Percentiles rank a stretch among this genome's conserved stretches.
Conservation (phyloP, 2,113 vertebrate species). For the Enhydra lutris region DNA sequence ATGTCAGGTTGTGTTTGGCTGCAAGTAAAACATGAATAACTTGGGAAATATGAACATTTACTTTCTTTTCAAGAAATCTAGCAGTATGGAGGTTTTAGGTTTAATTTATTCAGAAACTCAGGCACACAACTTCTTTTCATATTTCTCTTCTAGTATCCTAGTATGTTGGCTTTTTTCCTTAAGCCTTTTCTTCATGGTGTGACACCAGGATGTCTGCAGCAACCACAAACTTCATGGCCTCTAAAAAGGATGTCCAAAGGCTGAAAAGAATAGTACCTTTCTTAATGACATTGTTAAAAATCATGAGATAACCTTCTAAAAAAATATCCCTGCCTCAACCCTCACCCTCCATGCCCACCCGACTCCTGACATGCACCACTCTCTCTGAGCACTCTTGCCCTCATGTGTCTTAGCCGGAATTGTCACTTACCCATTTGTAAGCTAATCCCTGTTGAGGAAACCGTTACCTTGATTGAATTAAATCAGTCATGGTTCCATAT, state of each 20-base stretch:
- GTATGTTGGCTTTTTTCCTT: not conserved
- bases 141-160: not conserved
- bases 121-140: not conserved
- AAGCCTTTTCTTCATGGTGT: not conserved
- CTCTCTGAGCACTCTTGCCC: not conserved
- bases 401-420: not conserved
- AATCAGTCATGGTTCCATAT: not conserved
- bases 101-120: not conserved
- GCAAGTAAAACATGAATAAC: not conserved
- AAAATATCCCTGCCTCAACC: not conserved
- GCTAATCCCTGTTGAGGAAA: not conserved
- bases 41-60: not conserved
- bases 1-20: not conserved
- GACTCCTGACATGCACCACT: not conserved
- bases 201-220: not conserved
- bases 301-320: not conserved
- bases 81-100: not conserved
- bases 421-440: not conserved
- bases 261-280: not conserved
- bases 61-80: not conserved
- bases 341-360: not conserved
- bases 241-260: not conserved
- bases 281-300: not conserved
- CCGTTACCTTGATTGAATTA: not conserved
- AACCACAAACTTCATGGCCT: not conserved